These are phyloP conservation scores for Knipowitschia caucasica DNA, from an alignment of 2,797 vertebrate species.

Conservation along the genomic window DNA sequence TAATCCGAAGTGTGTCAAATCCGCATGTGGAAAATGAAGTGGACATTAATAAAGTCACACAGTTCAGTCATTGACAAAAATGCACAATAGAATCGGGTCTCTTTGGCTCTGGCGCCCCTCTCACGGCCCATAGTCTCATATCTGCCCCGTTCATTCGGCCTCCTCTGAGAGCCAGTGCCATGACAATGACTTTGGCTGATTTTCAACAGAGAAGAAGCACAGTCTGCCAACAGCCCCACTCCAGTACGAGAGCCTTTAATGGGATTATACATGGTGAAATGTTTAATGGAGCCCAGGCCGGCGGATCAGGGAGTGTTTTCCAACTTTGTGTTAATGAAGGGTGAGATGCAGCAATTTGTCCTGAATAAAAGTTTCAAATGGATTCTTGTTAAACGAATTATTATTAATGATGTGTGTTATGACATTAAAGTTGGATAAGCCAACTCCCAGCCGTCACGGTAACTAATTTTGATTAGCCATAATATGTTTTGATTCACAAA, in stretches of 20 bases:
- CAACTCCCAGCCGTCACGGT: too few species aligned
- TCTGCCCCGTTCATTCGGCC: constrained; percentile 54
- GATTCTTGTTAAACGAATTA: not conserved
- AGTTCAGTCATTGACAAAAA: constrained; percentile 30
- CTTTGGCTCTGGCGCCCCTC: constrained; percentile 26
- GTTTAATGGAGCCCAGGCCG: constrained; percentile 32
- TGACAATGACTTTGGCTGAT: constrained; percentile 59
- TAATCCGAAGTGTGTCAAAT: constrained; percentile 10
- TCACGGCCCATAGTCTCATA: constrained; percentile 43
- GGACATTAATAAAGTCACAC: constrained; percentile 48
- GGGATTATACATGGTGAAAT: constrained; percentile 56
- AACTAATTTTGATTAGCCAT: too few species aligned
- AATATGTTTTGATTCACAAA: too few species aligned
- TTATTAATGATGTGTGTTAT: too few species aligned
- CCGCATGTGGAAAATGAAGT: constrained; percentile 26
- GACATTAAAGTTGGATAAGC: too few species aligned
- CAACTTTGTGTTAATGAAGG: constrained; percentile 17
- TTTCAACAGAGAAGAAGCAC: constrained; percentile 50
- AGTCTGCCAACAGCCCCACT: constrained; percentile 52
- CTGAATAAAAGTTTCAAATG: not conserved
- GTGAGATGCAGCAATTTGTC: not conserved
- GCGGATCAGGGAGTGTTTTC: constrained; percentile 11
- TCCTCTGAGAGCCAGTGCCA: constrained; percentile 40
- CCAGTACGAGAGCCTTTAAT: constrained; percentile 55
- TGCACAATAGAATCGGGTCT: constrained; percentile 20